Evolutionary conservation across 1,140 invertebrate genomes (phyloP), one percentile per base, ranked within the genome.

Genomic region (Drosophila orena): DNA sequence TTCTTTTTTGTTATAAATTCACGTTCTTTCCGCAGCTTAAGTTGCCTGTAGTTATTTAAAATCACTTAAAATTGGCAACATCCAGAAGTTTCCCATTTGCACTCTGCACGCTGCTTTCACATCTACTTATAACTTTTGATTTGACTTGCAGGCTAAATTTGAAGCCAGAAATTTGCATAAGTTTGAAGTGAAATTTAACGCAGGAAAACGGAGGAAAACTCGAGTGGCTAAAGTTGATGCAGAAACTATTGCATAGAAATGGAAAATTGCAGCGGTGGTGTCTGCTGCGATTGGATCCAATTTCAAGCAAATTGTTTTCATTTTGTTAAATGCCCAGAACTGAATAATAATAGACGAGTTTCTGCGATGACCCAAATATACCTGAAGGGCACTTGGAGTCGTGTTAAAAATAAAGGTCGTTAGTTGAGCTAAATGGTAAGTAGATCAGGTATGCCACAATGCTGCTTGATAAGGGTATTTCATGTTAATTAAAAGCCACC

Each of bases 41-140:
- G 72, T 52, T 65, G 56, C 40, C 68, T 62, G 62, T 35, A 70
- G 57, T 64, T 88, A 78, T 86, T 86, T 78, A 86, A 86, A 81
- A 88, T 75, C 75, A 80, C 83, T 86, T 78, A 66, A 86, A 85
- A 86, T 75, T 81, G 78, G 64, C 68, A 85, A 86, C 78, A 86
- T 60, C 60, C 30, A 75, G 34, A 56, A 77, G 68, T 59, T 80
- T 68, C n/a, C 5, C 5, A 15, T 11, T 30, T 27, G 15, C 50
- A 15, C 59, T 11, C 20, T 50, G 12, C 8, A 15, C 40, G 12
- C 30, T 8, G 27, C 20, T 53, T 49, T 60, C n/a, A 24, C 64
- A 43, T 35, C 49, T 61, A 55, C 57, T 74, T 62, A 49, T 68
- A 78, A 78, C 81, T 86, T 86, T 75, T 81, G 78, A 88, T 71